Evolutionary conservation across 2,888 invertebrate species (phyloP), one percentile per base, ranked within the genome.

Genomic region (Lacanobia wlatinum): DNA sequence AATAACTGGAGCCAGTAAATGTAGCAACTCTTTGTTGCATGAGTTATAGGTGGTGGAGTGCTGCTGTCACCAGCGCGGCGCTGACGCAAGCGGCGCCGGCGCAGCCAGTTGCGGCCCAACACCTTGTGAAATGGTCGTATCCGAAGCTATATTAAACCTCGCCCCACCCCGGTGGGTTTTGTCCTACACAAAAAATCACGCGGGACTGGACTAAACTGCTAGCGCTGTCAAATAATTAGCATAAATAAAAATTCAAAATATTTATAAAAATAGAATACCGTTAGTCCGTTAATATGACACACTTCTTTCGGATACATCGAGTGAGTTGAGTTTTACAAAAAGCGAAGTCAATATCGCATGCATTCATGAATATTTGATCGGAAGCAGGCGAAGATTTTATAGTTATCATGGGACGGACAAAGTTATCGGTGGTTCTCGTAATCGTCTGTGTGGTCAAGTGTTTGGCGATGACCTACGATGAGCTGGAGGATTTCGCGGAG

Each of bases 91-190:
- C 90, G 83, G 63, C 87, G 83, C 80, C 89, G 86, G 61, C 86
- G 82, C 80, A 82, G 60, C 85, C 94, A 96, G 95, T 96, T 91
- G 90, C 91, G 91, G 90, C 88, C 91, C 86, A 88, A 88, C 92
- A 90, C 89, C 96, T 96, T 96, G 95, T 95, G 96, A 95, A 96
- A 96, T 96, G 95, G 95, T 95, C 94, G 96, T 95, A 92, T 94
- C 93, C 87, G 90, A 95, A 91, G 91, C 95, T 96, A 96, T 96
- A 96, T 94, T 94, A 96, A 91, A 93, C 93, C 90, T 93, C 88
- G 90, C 92, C 91, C 91, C 91, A 90, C 92, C 90, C 90, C 88
- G 90, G 92, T 92, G 92, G 90, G 91, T 93, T 96, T 95, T 94
- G 93, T 96, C 91, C 84, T 85, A 87, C 87, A 87, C 89, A 91